Percentiles rank a stretch among this genome's conserved stretches.
phyloP scores from a whole-genome alignment of 1,140 invertebrate genomes.

The Nomia melanderi region DNA sequence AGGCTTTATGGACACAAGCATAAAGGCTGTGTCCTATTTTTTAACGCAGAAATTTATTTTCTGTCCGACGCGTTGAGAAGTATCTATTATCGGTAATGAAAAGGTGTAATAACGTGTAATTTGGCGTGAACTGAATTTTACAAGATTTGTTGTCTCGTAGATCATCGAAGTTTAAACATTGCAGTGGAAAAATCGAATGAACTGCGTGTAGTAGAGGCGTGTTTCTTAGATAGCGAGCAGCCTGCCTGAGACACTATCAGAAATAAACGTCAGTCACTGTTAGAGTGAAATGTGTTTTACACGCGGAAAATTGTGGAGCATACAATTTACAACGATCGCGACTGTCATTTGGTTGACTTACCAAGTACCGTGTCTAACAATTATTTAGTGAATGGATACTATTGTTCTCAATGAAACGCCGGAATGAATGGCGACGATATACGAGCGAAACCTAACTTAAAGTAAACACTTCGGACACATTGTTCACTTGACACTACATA shows the following conservation, averaged over 20 bases:
- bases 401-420: not conserved
- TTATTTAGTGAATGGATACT: conserved; percentile 4
- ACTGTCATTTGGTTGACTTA: not conserved
- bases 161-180: not conserved
- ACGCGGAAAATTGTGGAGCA: not conserved
- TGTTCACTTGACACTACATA: not conserved
- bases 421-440: conserved; percentile 1
- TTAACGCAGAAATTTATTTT: too few species aligned
- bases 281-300: not conserved
- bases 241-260: too few species aligned
- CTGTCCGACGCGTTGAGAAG: too few species aligned
- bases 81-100: too few species aligned
- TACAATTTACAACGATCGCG: not conserved
- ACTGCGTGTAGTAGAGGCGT: not conserved
- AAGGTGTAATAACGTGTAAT: too few species aligned
- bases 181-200: not conserved
- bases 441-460: not conserved
- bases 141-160: too few species aligned
- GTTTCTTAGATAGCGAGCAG: not conserved
- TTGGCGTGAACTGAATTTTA: too few species aligned
- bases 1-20: too few species aligned
- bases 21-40: too few species aligned
- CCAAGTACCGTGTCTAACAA: not conserved
- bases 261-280: not conserved
- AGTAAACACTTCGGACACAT: not conserved